Evolutionary conservation across 2,113 vertebrate species (phyloP).

Genomic region (Meleagris gallopavo): DNA sequence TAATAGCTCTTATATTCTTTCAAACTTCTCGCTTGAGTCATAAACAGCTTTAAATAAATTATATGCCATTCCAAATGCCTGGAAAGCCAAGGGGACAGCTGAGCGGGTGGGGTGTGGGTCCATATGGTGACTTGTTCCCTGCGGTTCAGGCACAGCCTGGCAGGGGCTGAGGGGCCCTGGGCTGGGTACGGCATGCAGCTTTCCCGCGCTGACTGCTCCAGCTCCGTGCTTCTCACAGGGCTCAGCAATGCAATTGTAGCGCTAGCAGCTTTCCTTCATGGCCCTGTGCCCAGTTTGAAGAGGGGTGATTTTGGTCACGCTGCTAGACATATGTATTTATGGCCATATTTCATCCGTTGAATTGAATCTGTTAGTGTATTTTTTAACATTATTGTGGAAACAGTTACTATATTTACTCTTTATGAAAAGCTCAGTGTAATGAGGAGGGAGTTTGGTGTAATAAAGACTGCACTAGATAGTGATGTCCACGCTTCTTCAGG

Average conservation of each 20-base stretch:
- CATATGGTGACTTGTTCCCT: background rate
- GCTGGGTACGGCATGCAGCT: rapidly evolving
- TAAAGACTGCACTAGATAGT: background rate
- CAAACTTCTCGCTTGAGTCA: background rate
- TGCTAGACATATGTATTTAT: slow-evolving; percentile 60
- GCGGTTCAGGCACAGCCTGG: slow-evolving; percentile 4
- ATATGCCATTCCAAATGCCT: background rate
- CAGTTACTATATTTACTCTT: slow-evolving; percentile 69
- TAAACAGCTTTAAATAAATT: background rate
- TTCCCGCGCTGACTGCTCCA: background rate
- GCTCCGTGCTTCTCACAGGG: background rate
- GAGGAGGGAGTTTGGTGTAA: background rate
- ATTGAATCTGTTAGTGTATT: slow-evolving; percentile 56
- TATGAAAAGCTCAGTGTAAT: background rate
- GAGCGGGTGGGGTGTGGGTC: background rate
- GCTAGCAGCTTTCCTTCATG: slow-evolving; percentile 44
- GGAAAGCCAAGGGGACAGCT: background rate
- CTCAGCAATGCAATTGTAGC: background rate
- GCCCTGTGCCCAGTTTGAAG: slow-evolving; percentile 55
- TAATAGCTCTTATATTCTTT: background rate
- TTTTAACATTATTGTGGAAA: slow-evolving; percentile 66
- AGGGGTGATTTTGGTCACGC: slow-evolving; percentile 60
- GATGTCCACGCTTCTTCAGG: background rate
- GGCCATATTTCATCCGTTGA: slow-evolving; percentile 47
- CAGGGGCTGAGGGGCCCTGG: background rate